Evolutionary conservation across 2,797 vertebrate genomes (phyloP).

Genomic region (Sebastes vulpes): DNA sequence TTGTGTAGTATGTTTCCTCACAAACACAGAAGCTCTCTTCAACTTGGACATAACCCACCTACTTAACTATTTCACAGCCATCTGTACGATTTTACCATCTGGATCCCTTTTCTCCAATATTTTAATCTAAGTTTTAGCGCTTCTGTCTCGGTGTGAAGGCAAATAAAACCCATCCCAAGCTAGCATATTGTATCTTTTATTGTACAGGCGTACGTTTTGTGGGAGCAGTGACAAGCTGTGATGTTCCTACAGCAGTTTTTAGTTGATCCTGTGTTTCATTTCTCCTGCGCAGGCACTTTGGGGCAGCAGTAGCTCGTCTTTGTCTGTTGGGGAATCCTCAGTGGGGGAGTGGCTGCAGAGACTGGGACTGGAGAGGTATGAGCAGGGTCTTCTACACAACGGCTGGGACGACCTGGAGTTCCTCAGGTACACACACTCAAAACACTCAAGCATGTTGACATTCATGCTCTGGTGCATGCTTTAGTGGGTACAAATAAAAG

Average conservation of each 20-base stretch:
- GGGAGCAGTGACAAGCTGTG: not conserved
- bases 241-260: not conserved
- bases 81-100: too few species aligned
- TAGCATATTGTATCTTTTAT: not conserved
- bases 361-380: conserved; percentile 93
- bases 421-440: conserved; percentile 88
- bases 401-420: conserved; percentile 99
- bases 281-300: conserved; percentile 83
- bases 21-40: not conserved
- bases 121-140: not conserved
- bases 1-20: not conserved
- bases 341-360: conserved; percentile 94
- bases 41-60: not conserved
- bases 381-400: conserved; percentile 94
- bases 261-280: not conserved
- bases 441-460: not conserved
- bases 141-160: not conserved
- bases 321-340: conserved; percentile 88
- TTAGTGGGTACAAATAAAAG: not conserved
- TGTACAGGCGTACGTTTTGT: not conserved
- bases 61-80: not conserved
- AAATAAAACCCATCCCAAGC: not conserved
- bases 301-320: conserved; percentile 87
- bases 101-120: not conserved
- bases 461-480: not conserved